These are phyloP conservation scores for Enteromius treurensis DNA, from an alignment of 2,797 vertebrate species.

Conservation along the genomic window DNA sequence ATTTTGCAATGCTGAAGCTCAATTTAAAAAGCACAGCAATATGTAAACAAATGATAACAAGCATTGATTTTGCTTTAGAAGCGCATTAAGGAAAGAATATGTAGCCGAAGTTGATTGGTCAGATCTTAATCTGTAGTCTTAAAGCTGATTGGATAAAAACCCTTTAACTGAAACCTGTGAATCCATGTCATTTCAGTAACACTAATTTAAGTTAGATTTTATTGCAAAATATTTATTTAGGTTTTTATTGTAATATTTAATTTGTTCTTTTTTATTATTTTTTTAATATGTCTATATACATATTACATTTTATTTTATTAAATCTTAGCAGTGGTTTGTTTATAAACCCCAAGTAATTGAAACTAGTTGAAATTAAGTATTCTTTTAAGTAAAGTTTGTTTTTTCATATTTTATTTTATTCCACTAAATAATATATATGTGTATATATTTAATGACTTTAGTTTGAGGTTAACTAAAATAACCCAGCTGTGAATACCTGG, in stretches of 20 bases:
- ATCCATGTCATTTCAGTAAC: background rate
- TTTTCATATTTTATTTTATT: background rate
- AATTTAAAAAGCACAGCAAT: background rate
- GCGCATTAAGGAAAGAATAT: background rate
- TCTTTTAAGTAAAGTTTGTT: background rate
- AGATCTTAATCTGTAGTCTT: background rate
- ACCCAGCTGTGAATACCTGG: background rate
- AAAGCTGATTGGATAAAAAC: conserved; percentile 14
- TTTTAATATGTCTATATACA: background rate
- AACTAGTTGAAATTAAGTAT: background rate
- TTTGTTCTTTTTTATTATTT: background rate
- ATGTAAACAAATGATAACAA: background rate
- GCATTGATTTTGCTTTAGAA: background rate
- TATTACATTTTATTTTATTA: too few species aligned
- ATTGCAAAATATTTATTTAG: background rate
- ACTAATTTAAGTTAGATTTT: background rate
- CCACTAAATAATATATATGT: background rate
- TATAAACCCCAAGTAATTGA: background rate
- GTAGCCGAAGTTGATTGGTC: background rate
- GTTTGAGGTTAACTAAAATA: background rate
- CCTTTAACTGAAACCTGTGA: background rate
- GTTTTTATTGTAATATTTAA: background rate
- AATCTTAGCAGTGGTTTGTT: background rate
- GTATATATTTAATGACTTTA: too few species aligned
- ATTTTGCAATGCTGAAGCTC: background rate